Conservation (phyloP, 2,888 invertebrate genomes). For the Xylota segnis region DNA sequence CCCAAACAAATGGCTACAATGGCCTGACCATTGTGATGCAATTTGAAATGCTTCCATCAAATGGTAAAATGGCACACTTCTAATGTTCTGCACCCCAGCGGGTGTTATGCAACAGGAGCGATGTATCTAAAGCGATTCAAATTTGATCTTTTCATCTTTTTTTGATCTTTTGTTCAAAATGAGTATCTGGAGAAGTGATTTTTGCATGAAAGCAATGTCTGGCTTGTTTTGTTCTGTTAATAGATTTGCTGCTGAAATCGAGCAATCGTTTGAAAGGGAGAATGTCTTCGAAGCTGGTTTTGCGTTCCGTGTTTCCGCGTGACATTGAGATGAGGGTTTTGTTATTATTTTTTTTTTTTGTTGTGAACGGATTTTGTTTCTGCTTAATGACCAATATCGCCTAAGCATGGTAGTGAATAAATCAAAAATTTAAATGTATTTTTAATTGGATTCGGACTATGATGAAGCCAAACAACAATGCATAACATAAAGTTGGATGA, state of each 20-base stretch:
- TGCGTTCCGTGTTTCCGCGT: neutral
- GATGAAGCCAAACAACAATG: too few relatives aligned
- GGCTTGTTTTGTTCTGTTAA: slow-evolving; percentile 3
- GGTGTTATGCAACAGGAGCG: slow-evolving; percentile 33
- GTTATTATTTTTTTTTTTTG: neutral
- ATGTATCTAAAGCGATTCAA: neutral
- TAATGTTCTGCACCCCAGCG: neutral
- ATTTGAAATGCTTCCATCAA: slow-evolving; percentile 55
- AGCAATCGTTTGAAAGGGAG: neutral
- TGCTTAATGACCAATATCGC: neutral
- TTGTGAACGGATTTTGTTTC: neutral
- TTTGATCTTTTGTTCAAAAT: neutral
- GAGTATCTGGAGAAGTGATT: neutral
- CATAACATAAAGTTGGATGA: too few relatives aligned
- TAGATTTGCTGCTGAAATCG: neutral
- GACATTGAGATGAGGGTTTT: neutral
- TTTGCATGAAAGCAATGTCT: neutral
- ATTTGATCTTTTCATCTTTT: neutral
- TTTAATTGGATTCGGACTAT: too few relatives aligned
- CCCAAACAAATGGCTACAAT: neutral
- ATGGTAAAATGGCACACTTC: slow-evolving; percentile 58
- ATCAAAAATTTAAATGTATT: too few relatives aligned
- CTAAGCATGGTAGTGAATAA: neutral
- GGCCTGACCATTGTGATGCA: slow-evolving; percentile 64
- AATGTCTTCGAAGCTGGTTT: neutral